Conservation (phyloP, 2,888 invertebrate genomes). For the Melikaiella ostensackeni region DNA sequence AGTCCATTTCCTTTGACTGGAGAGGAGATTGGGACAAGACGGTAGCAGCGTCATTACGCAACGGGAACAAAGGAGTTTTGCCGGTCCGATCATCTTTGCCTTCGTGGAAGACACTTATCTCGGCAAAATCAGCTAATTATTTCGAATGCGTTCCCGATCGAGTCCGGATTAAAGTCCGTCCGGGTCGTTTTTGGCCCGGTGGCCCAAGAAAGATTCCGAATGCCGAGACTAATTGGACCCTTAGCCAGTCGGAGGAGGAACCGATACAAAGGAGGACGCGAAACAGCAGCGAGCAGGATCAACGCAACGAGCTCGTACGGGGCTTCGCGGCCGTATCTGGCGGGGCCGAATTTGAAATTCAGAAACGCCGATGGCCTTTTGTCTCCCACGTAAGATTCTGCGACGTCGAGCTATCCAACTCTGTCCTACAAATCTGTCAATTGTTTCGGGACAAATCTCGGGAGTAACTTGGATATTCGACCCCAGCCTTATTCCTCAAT, state of each 20-base stretch:
- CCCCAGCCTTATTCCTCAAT: conserved; percentile 24
- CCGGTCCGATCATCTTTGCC: conserved; percentile 55
- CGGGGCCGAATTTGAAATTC: conserved; percentile 74
- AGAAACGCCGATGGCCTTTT: conserved; percentile 65
- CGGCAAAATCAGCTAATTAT: conserved; percentile 76
- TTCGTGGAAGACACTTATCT: conserved; percentile 68
- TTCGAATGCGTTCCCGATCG: conserved; percentile 76
- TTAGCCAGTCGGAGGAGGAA: conserved; percentile 63
- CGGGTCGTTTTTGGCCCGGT: conserved; percentile 69
- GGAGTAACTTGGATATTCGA: conserved; percentile 46
- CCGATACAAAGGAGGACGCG: conserved; percentile 61
- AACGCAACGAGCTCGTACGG: conserved; percentile 36
- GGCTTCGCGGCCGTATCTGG: conserved; percentile 41
- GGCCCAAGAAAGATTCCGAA: conserved; percentile 70
- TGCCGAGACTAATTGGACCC: conserved; percentile 77
- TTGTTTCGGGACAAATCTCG: conserved; percentile 75
- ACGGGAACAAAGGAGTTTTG: conserved; percentile 54
- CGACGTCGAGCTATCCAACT: conserved; percentile 42
- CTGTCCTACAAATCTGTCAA: conserved; percentile 75
- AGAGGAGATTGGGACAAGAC: conserved; percentile 38
- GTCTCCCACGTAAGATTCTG: conserved; percentile 51
- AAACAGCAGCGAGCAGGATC: conserved; percentile 46
- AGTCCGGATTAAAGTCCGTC: conserved; percentile 71
- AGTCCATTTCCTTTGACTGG: not conserved
- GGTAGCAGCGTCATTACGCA: conserved; percentile 53